Conservation (phyloP, 2,888 invertebrate genomes). For the Phyllotreta cruciferae region DNA sequence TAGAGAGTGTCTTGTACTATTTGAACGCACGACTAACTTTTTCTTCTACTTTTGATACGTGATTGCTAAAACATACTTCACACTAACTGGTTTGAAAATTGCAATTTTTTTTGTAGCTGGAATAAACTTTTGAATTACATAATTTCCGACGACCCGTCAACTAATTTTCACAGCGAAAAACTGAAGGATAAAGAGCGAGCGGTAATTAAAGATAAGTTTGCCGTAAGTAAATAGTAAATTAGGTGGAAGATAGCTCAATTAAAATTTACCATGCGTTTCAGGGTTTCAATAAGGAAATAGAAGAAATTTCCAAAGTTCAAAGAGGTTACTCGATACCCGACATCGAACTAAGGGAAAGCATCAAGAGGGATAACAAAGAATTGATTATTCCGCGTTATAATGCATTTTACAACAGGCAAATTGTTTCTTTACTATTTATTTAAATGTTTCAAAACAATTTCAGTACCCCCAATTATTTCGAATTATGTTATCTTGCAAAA, state of each 20-base stretch:
- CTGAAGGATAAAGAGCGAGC: constrained; percentile 86
- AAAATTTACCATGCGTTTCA: constrained; percentile 55
- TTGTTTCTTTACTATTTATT: background rate
- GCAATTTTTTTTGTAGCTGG: constrained; percentile 70
- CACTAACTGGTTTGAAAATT: background rate
- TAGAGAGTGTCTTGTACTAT: too few relatives aligned
- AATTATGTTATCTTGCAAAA: too few relatives aligned
- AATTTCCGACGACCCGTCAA: constrained; percentile 72
- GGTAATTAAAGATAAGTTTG: constrained; percentile 86
- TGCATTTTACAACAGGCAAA: constrained; percentile 75
- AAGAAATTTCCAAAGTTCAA: constrained; percentile 85
- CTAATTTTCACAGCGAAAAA: constrained; percentile 68
- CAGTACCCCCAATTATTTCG: too few relatives aligned
- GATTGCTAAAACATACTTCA: too few relatives aligned
- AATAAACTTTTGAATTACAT: constrained; percentile 80
- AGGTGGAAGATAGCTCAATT: background rate
- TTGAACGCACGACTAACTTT: too few relatives aligned
- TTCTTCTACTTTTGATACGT: too few relatives aligned
- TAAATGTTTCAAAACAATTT: constrained; percentile 1
- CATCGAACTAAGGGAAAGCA: constrained; percentile 82
- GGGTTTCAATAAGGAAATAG: constrained; percentile 96
- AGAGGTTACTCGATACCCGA: constrained; percentile 94
- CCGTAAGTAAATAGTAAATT: constrained; percentile 64
- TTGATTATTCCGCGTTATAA: constrained; percentile 86
- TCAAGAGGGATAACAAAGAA: constrained; percentile 90